Conservation (phyloP, 2,888 invertebrate species). For the Xanthorhoe spadicearia region DNA sequence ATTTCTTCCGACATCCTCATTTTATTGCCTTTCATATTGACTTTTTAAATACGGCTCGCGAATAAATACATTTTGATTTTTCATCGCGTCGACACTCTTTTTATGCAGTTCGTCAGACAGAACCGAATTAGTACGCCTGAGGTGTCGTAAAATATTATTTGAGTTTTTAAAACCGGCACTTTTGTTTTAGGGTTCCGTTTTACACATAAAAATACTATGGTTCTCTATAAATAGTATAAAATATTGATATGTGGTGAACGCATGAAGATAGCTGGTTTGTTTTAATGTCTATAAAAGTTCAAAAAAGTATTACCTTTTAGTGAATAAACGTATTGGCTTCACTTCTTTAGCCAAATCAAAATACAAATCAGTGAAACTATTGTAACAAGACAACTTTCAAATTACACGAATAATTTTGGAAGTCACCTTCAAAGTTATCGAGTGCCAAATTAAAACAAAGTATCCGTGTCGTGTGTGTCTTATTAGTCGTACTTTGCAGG, state of each 20-base stretch:
- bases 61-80: constrained; percentile 85
- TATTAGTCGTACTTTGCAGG: constrained; percentile 72
- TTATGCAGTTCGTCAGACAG: constrained; percentile 73
- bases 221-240: not conserved
- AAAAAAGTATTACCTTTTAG: too few species aligned
- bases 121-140: constrained; percentile 74
- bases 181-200: constrained; percentile 21
- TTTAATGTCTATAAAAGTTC: too few species aligned
- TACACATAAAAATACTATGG: not conserved
- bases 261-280: too few species aligned
- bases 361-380: not conserved
- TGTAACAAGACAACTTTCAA: not conserved
- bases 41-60: constrained; percentile 81
- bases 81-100: constrained; percentile 69
- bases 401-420: constrained; percentile 5
- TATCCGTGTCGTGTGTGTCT: constrained; percentile 64
- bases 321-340: too few species aligned
- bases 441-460: constrained; percentile 56
- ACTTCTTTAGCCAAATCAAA: not conserved
- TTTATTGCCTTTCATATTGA: constrained; percentile 83
- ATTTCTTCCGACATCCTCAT: constrained; percentile 76
- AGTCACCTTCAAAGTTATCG: constrained; percentile 26
- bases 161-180: constrained; percentile 37
- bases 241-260: not conserved
- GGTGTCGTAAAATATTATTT: constrained; percentile 65